Evolutionary conservation across 2,888 invertebrate genomes (phyloP).

Genomic region (Lasioglossum calceatum): DNA sequence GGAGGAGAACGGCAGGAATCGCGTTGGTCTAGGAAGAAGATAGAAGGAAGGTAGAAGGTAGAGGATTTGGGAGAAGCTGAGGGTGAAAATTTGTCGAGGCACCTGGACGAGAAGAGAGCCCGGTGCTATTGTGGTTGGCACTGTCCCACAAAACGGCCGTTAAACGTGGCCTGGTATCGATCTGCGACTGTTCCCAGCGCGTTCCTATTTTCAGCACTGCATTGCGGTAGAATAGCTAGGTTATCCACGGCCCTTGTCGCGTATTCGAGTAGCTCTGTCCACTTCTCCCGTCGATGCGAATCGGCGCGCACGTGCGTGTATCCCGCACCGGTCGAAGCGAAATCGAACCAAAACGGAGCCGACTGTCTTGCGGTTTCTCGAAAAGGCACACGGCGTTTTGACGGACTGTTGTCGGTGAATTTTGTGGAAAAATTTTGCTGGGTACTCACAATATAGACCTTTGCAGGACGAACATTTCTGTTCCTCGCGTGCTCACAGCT

Average conservation of each 20-base stretch:
- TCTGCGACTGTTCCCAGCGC: constrained; percentile 58
- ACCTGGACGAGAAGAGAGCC: constrained; percentile 7
- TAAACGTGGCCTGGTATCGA: constrained; percentile 69
- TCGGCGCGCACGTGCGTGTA: constrained; percentile 49
- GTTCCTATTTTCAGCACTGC: constrained; percentile 78
- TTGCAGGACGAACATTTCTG: constrained; percentile 79
- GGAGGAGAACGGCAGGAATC: neutral
- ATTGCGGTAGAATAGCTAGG: constrained; percentile 70
- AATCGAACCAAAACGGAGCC: neutral
- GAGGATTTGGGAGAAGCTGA: neutral
- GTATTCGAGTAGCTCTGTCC: constrained; percentile 29
- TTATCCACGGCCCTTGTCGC: constrained; percentile 48
- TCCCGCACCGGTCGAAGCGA: neutral
- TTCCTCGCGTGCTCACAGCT: constrained; percentile 76
- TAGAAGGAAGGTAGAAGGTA: neutral
- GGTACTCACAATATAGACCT: constrained; percentile 78
- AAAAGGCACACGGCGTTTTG: neutral
- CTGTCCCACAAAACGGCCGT: constrained; percentile 45
- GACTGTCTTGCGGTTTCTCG: neutral
- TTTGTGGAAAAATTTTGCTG: constrained; percentile 29
- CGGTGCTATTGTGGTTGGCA: constrained; percentile 52
- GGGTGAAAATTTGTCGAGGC: constrained; percentile 12
- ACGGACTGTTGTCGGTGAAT: neutral
- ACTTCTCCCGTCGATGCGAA: neutral
- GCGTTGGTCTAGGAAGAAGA: neutral